Base-by-base conservation (phyloP, 2,113 vertebrate species). In the Petrocephalus zakoni region DNA sequence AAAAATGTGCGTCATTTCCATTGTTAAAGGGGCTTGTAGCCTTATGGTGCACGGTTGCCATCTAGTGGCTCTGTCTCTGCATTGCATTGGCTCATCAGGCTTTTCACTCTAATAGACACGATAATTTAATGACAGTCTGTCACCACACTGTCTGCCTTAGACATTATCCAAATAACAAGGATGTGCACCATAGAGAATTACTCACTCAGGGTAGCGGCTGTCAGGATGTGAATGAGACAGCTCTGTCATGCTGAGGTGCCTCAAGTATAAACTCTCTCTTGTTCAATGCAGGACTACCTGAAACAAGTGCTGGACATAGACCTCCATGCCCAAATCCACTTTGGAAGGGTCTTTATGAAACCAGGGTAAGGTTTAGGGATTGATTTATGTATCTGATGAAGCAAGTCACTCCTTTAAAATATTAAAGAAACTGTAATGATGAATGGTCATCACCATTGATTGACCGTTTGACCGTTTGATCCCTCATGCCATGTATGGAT, bases 271-370 rank as follows among this genome's bases (percentile, higher is more conserved):
- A 47, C 49, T 46, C 4, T 90, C 90, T 37, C 84, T 0, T 88
- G 2, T 85, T 92, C 91, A 85, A 75, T 94, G 91, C 94, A 99
- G 98, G 98, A 99, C 94, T 99, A 99, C 95, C 97, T 99, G 94
- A 99, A 99, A 94, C 98, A 99, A 95, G 98, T 99, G 93, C 96
- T 99, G 96, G 98, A 99, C 93, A 99, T 99, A 88, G 98, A 99
- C 92, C 98, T 99, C 92, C 98, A 99, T 8, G 98, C 98, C 93
- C 98, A 99, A 94, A 99, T 99, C 94, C 98, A 99, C 93, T 99
- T 99, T 94, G 98, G 98, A 92, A 96, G 98, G 92, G 98, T 99
- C 93, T 99, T 99, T 93, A 99, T 99, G 98, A 99, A 99, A 94
- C 98, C 98, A 93, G 98, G 98, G 98, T 99, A 95, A 97, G 94